These are phyloP conservation scores for Sebastes hubbsi DNA, from an alignment of 2,797 vertebrate genomes.

Conservation along the genomic window DNA sequence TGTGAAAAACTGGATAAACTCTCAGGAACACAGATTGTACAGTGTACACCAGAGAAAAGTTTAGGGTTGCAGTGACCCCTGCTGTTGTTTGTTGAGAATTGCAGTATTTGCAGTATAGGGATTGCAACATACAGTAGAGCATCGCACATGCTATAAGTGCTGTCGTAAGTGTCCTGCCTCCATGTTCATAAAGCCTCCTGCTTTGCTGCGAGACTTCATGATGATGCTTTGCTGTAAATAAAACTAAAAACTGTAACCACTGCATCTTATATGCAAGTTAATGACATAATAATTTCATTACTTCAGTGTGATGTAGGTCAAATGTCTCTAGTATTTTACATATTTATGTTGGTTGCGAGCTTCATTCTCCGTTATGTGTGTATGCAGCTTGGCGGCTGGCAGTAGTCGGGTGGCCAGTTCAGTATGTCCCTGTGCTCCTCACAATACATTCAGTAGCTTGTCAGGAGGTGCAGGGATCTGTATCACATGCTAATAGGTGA, in stretches of 20 bases:
- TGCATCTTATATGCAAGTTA: not conserved
- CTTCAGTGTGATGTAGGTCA: not conserved
- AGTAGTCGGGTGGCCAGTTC: not conserved
- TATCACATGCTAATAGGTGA: not conserved
- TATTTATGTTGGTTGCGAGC: not conserved
- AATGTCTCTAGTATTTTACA: not conserved
- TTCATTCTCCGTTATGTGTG: not conserved
- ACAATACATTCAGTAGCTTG: not conserved
- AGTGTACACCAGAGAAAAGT: not conserved
- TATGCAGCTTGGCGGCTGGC: not conserved
- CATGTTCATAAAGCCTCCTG: not conserved
- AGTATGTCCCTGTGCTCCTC: not conserved
- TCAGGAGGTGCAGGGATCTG: not conserved
- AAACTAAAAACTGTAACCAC: not conserved
- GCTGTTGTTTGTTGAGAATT: constrained; percentile 4
- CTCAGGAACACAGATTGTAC: not conserved
- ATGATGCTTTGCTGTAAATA: not conserved
- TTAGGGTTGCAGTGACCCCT: constrained; percentile 57
- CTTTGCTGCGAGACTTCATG: not conserved
- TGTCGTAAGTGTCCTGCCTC: not conserved
- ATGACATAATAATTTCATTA: not conserved
- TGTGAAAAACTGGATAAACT: not conserved
- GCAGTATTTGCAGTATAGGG: not conserved
- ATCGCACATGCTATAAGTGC: not conserved
- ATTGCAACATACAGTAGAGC: not conserved